Percentiles rank a stretch among this genome's conserved stretches.
These are phyloP conservation scores for Salminus brasiliensis DNA, from an alignment of 2,113 vertebrate genomes.

Conservation along the genomic window DNA sequence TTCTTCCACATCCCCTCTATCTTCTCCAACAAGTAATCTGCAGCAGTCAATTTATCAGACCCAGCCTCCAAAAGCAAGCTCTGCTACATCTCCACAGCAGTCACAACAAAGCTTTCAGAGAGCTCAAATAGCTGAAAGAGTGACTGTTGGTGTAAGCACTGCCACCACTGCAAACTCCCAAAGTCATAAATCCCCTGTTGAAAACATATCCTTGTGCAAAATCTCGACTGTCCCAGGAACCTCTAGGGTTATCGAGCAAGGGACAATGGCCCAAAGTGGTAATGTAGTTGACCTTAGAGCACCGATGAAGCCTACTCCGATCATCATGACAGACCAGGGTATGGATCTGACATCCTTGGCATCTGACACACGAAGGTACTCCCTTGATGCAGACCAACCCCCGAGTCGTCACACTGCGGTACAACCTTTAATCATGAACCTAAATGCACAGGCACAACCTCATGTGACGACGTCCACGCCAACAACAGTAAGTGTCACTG, in stretches of 20 bases:
- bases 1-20: constrained; percentile 86
- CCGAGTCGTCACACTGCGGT: constrained; percentile 86
- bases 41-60: constrained; percentile 79
- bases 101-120: constrained; percentile 75
- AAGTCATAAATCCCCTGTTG: constrained; percentile 81
- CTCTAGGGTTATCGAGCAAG: constrained; percentile 81
- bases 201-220: constrained; percentile 90
- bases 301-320: constrained; percentile 84
- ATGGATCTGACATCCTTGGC: constrained; percentile 97
- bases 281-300: constrained; percentile 90
- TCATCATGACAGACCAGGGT: constrained; percentile 97
- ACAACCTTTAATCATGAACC: constrained; percentile 94
- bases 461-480: constrained; percentile 82
- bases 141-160: constrained; percentile 68
- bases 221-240: constrained; percentile 88
- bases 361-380: constrained; percentile 89
- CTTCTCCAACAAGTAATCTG: constrained; percentile 83
- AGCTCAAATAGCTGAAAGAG: constrained; percentile 74
- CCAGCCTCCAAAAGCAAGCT: constrained; percentile 75
- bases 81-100: constrained; percentile 73
- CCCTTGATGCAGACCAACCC: constrained; percentile 84
- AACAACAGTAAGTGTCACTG: constrained; percentile 87
- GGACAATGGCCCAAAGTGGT: constrained; percentile 75
- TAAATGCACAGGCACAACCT: constrained; percentile 93
- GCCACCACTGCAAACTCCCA: constrained; percentile 76